Percentiles rank a stretch among this genome's conserved stretches.
These are phyloP conservation scores for Sarcophilus harrisii DNA, from an alignment of 2,797 vertebrate species.

Conservation along the genomic window DNA sequence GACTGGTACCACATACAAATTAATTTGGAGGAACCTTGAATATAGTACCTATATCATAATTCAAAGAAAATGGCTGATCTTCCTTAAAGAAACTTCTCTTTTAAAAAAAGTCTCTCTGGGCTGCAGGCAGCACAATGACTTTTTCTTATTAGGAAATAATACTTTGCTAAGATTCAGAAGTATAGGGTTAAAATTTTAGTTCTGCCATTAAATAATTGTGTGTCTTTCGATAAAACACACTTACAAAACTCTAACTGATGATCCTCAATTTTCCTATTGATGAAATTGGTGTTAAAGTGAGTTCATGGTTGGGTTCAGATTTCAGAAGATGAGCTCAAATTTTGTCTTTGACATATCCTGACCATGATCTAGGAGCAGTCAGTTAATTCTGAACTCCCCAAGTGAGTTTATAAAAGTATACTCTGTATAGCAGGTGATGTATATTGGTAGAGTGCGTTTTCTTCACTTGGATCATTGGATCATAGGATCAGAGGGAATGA, in stretches of 20 bases:
- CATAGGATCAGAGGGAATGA: neutral
- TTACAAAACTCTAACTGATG: neutral
- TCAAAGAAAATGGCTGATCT: neutral
- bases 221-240: no score
- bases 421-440: neutral
- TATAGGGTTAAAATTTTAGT: neutral
- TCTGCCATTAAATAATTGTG: neutral
- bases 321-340: neutral
- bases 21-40: neutral
- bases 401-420: neutral
- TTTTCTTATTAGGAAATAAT: neutral
- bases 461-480: neutral
- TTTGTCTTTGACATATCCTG: neutral
- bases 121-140: no score
- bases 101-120: neutral
- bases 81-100: neutral
- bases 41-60: neutral
- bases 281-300: neutral
- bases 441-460: neutral
- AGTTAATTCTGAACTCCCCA: neutral
- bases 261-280: neutral
- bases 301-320: neutral
- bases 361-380: neutral
- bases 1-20: neutral
- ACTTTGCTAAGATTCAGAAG: neutral